Evolutionary conservation across 2,888 invertebrate species (phyloP).

Genomic region (Xylocampa areola): DNA sequence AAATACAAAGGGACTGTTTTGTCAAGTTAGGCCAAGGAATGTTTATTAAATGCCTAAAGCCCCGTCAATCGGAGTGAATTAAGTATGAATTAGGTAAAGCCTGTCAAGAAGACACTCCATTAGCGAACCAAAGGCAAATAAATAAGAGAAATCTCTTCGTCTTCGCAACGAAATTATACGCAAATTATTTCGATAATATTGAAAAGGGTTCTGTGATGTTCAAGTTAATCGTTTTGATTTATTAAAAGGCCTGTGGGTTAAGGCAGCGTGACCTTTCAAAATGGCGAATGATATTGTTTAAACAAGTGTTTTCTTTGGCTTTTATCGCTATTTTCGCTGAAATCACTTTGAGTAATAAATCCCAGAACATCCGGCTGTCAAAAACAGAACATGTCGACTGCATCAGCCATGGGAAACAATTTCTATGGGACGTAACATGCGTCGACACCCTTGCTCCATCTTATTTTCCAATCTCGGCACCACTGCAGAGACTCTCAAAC

Average conservation of each 20-base stretch:
- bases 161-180: conserved; percentile 35
- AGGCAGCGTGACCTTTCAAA: too few species aligned
- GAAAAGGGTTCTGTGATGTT: conserved; percentile 6
- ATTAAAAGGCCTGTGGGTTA: too few species aligned
- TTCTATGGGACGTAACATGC: too few species aligned
- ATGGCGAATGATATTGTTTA: neutral
- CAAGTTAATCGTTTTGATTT: neutral
- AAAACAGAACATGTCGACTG: too few species aligned
- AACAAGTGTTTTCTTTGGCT: neutral
- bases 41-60: conserved; percentile 33
- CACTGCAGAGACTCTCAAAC: too few species aligned
- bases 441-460: too few species aligned
- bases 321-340: too few species aligned
- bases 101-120: conserved; percentile 28
- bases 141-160: conserved; percentile 24
- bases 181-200: conserved; percentile 31
- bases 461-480: too few species aligned
- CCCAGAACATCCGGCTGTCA: too few species aligned
- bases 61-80: conserved; percentile 37
- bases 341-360: too few species aligned
- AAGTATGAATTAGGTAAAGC: conserved; percentile 35
- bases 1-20: conserved; percentile 24
- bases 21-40: conserved; percentile 26
- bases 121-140: conserved; percentile 22
- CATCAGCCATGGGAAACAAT: too few species aligned